Evolutionary conservation across 2,888 invertebrate genomes (phyloP), one percentile per base, ranked within the genome.

Genomic region (Phyllotreta cruciferae): DNA sequence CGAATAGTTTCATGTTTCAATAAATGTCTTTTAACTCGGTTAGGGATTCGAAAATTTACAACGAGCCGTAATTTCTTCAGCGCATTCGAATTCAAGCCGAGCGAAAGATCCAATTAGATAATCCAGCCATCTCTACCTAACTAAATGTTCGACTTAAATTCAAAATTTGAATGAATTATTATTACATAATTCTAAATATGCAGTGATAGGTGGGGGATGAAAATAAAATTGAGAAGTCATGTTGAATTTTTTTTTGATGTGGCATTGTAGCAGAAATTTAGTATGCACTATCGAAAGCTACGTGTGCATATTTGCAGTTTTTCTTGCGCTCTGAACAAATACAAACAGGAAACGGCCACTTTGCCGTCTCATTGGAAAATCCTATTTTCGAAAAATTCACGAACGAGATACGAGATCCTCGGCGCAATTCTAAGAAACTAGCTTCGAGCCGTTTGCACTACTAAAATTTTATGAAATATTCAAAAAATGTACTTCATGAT

Each of bases 391-490:
- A 10, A 37, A 37, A 52, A 52, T 37, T 13, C 37, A 37, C 13
- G 37, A 52, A 37, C 36, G 13, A 11, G 11, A 52, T 52, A 24
- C 24, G 24, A 24, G 24, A 24, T 24, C 24, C 49, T 36, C 9
- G 6, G 10, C 36, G 34, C 52, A 52, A 37, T 52, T 37, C 52
- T 24, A 3, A 37, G 52, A 11, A 37, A 38, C 52, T 52, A 52
- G 52, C 52, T 37, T 3, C 10, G 37, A 52, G 38, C 37, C 52
- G 52, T 52, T 52, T 37, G 52, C 37, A 52, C 38, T 35, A 6
- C 34, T 42, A 58, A 52, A 58, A 58, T 58, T 52, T 36, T 41
- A 50, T 52, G 37, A 58, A 41, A 58, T 52, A 58, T 58, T 58
- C 36, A 41, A 58, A 50, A 39, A 58, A 50, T 58, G 41, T 58